Evolutionary conservation across 2,113 vertebrate species (phyloP).

Genomic region (Seriola rivoliana): DNA sequence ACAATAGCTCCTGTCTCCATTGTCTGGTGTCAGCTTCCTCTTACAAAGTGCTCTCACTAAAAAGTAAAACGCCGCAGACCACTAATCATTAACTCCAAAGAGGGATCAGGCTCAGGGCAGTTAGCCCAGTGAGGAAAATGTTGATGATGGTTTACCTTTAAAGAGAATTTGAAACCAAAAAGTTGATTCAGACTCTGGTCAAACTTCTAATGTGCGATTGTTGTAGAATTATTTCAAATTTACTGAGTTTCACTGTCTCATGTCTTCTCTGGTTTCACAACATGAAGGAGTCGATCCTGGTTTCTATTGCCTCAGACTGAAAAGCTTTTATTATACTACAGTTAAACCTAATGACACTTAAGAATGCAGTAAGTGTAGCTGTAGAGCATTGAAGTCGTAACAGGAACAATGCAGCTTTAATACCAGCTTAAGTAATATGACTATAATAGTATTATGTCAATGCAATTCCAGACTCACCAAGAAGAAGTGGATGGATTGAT

Average conservation of each 20-base stretch:
- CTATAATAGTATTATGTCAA: conserved; percentile 14
- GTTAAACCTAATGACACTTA: conserved; percentile 22
- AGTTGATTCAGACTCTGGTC: background rate
- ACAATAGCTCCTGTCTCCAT: conserved; percentile 61
- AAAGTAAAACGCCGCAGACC: conserved; percentile 51
- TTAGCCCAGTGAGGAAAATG: conserved; percentile 10
- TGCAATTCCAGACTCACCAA: conserved; percentile 14
- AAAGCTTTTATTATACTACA: conserved; percentile 32
- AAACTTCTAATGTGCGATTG: background rate
- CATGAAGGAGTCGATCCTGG: background rate
- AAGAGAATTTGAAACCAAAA: conserved; percentile 10
- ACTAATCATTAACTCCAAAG: conserved; percentile 61
- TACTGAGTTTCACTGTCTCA: background rate
- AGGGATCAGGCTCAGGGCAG: conserved; percentile 27
- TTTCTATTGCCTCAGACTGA: conserved; percentile 31
- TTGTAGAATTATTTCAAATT: conserved; percentile 5
- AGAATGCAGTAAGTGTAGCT: conserved; percentile 24
- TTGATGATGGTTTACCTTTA: background rate
- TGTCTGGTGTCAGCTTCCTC: conserved; percentile 61
- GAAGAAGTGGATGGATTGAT: conserved; percentile 39
- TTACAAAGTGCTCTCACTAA: conserved; percentile 39
- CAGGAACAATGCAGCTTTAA: conserved; percentile 27
- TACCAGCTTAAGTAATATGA: conserved; percentile 7
- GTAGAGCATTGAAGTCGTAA: conserved; percentile 14
- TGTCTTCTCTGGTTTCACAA: conserved; percentile 4